Evolutionary conservation across 1,140 invertebrate species (phyloP), one percentile per base, ranked within the genome.

Genomic region (Ostrea edulis): DNA sequence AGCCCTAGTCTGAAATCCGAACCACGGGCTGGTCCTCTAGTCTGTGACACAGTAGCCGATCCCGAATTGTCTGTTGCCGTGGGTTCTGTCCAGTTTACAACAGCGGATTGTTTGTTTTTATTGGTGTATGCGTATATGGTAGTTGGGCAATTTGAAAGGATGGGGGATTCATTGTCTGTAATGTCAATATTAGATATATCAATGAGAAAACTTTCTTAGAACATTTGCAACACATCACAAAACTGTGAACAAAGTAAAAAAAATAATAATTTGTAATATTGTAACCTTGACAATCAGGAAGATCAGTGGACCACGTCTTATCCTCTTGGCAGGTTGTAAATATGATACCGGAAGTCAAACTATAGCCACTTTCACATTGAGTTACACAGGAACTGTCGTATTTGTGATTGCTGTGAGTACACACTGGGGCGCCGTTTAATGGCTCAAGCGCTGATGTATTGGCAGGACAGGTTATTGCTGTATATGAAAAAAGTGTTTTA

Each of bases 51-150:
- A 22, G 52, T 86, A 0, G 53, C 51, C 17, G 52, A 11, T 12
- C 85, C 85, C 22, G 85, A 86, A 35, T 86, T 86, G 58, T 86
- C 85, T 35, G 5, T 55, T 81, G 68, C 85, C 11, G 71, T 81
- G 14, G 85, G 85, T n/a, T 11, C 17, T 54, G 11, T 53, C 85
- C 85, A 86, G 22, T 3, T 17, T 12, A 86, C 85, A n/a, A 14
- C 9, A 2, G 85, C 71, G 2, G 85, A 22, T 53, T 52, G 20
- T 8, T 55, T 86, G 8, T 52, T 71, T 55, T 82, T 86, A 54
- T 86, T 68, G 0, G 85, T 81, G 25, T 81, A 86, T 2, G n/a
- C 71, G 51, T 54, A 14, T 4, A 86, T 25, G 22, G 52, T 52
- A 9, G 14, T 81, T 25, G 86, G 86, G 55, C 86, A 86, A 52